Conservation (phyloP, 2,888 invertebrate species). For the Tipula vernalis region DNA sequence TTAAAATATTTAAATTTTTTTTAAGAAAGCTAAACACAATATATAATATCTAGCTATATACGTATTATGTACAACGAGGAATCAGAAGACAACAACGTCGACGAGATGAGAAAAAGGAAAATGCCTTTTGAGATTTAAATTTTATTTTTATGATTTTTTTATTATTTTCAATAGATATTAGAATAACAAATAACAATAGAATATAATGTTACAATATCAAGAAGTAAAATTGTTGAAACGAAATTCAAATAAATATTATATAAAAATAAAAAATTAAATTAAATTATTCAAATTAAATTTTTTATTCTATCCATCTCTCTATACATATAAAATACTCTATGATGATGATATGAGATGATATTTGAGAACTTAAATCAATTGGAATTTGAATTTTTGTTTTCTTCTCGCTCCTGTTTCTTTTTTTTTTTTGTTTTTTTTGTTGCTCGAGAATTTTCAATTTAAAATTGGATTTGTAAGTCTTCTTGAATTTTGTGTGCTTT, state of each 20-base stretch:
- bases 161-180: not conserved
- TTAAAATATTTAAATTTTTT: not conserved
- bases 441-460: not conserved
- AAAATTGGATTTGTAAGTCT: not conserved
- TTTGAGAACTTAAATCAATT: not conserved
- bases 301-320: not conserved
- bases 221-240: not conserved
- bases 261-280: not conserved
- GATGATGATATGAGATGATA: not conserved
- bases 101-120: not conserved
- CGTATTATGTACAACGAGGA: not conserved
- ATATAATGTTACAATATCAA: slow-evolving; percentile 4
- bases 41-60: not conserved
- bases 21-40: not conserved
- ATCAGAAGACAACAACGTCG: not conserved
- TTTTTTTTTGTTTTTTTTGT: not conserved
- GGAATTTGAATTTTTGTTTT: not conserved
- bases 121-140: not conserved
- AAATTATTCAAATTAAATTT: not conserved
- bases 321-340: not conserved
- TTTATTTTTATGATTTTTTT: slow-evolving; percentile 1
- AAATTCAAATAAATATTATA: not conserved
- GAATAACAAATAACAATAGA: slow-evolving; percentile 4
- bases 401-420: not conserved
- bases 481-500: not conserved